Evolutionary conservation across 1,140 invertebrate genomes (phyloP), one percentile per base, ranked within the genome.

Genomic region (Fopius arisanus): DNA sequence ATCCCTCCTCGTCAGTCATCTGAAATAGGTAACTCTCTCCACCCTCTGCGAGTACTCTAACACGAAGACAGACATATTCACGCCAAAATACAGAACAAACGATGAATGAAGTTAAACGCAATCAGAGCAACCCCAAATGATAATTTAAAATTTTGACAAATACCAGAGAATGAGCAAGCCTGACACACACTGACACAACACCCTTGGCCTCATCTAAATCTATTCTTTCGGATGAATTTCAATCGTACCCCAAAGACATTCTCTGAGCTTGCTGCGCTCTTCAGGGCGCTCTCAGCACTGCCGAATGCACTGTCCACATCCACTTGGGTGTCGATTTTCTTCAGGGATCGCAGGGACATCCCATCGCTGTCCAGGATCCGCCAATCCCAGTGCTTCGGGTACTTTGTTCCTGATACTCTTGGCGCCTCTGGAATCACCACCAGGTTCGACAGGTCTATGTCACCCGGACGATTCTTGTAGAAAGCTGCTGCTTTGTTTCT

Each of bases 401-500:
- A 92, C 9, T 90, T 89, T 41, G 89, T 90, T 33, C 91, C 91
- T 1, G 93, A 91, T 23, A 92, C 91, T 77, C 94, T 89, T 7
- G 95, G 94, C 29, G 94, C 94, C 51, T 95, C 94, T 5, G 95
- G 95, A 75, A 96, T 84, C 40, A 91, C 89, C 63, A 90, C 88
- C n/a, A 96, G 85, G 37, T 90, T 83, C 68, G 90, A 90, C 66
- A 91, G 88, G 75, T 96, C 94, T 16, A 96, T 89, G 83, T 96
- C 95, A 62, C 90, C 89, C 1, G 91, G 90, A 78, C 94, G 92
- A 73, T 90, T 92, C 78, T 91, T 90, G 79, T 97, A 96, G 83
- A 94, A 95, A 3, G 90, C 91, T 0, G 95, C 90, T 5, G 92
- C 92, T 89, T 94, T 95, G 82, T 94, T 93, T 91, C 92, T 94